These are phyloP conservation scores for Hololepta plana DNA, from an alignment of 2,888 invertebrate genomes.

Conservation along the genomic window DNA sequence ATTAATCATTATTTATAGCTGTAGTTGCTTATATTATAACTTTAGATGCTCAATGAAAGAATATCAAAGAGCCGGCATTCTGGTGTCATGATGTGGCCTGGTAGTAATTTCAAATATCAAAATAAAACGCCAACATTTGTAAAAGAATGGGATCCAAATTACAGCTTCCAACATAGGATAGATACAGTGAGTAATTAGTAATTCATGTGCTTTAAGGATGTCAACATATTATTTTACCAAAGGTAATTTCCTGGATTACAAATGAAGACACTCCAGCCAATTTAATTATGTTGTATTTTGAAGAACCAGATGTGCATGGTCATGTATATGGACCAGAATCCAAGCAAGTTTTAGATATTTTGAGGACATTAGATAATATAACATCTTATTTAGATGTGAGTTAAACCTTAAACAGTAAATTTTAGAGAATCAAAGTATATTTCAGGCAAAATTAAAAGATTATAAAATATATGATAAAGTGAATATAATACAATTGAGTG, in stretches of 20 bases:
- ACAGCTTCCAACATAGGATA: conserved; percentile 33
- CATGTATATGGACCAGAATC: conserved; percentile 41
- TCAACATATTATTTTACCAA: conserved; percentile 9
- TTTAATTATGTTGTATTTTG: conserved; percentile 47
- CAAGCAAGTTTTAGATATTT: conserved; percentile 19
- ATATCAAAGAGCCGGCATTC: conserved; percentile 32
- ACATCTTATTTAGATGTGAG: conserved; percentile 35
- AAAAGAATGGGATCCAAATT: conserved; percentile 23
- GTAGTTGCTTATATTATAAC: conserved; percentile 3
- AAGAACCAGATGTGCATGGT: conserved; percentile 47
- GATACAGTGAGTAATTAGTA: conserved; percentile 32
- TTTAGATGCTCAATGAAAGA: conserved; percentile 37
- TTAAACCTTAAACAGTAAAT: conserved; percentile 3
- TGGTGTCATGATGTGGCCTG: conserved; percentile 57
- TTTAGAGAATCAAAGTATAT: conserved; percentile 8
- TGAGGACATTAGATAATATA: conserved; percentile 31
- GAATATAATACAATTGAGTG: conserved; percentile 50
- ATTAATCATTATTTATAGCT: conserved; percentile 12
- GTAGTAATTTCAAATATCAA: conserved; percentile 33
- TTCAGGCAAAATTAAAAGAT: conserved; percentile 28
- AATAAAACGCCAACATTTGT: conserved; percentile 29
- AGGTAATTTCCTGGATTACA: conserved; percentile 39
- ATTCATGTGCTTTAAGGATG: too few relatives aligned
- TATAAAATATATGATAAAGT: conserved; percentile 31
- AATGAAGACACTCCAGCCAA: conserved; percentile 42